Evolutionary conservation across 2,888 invertebrate genomes (phyloP).

Genomic region (Acronicta aceris): DNA sequence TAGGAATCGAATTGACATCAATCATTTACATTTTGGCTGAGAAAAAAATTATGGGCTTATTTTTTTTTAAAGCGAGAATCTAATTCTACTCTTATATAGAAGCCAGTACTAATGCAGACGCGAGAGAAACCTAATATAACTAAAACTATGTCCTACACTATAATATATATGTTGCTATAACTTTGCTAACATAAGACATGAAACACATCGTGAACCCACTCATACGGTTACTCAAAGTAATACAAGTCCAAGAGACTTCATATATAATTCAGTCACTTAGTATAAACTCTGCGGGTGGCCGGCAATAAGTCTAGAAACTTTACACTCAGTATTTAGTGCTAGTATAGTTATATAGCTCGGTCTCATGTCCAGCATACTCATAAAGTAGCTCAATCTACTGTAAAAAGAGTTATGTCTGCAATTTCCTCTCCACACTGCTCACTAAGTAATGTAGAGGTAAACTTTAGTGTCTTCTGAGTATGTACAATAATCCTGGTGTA

Average conservation of each 20-base stretch:
- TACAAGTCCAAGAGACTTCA: slow-evolving; percentile 6
- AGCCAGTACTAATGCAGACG: background rate
- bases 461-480: slow-evolving; percentile 19
- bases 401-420: slow-evolving; percentile 52
- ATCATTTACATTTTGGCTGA: no score
- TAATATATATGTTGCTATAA: background rate
- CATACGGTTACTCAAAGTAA: slow-evolving; percentile 3
- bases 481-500: no score
- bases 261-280: slow-evolving; percentile 26
- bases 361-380: slow-evolving; percentile 28
- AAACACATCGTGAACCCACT: background rate
- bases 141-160: background rate
- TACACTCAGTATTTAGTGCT: slow-evolving; percentile 36
- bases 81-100: background rate
- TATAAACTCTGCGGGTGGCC: slow-evolving; percentile 27
- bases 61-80: background rate
- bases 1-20: no score
- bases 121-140: background rate
- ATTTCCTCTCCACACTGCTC: slow-evolving; percentile 46
- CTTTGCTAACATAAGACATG: slow-evolving; percentile 1
- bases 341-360: slow-evolving; percentile 17
- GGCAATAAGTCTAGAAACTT: slow-evolving; percentile 38
- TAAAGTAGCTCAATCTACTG: slow-evolving; percentile 49
- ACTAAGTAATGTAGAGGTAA: slow-evolving; percentile 38
- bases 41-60: no score